Conservation (phyloP, 2,113 vertebrate species). For the Rhodinocichla rosea region DNA sequence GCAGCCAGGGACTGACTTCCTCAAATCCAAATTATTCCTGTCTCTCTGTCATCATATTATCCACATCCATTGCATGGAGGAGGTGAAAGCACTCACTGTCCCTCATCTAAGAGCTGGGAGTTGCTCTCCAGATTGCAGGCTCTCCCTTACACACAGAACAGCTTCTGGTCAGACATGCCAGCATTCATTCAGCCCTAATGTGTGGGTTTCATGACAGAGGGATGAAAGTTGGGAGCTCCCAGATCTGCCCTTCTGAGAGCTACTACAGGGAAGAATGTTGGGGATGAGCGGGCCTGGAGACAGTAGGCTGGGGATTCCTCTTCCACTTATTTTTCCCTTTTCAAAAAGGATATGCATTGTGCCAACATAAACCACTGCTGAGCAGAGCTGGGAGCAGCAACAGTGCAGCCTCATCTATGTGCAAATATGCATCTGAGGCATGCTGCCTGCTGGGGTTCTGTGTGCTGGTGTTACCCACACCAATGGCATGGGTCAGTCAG, state of each 20-base stretch:
- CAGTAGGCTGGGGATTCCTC: background rate
- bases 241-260: background rate
- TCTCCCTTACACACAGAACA: background rate
- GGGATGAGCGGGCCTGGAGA: background rate
- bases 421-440: background rate
- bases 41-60: background rate
- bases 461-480: background rate
- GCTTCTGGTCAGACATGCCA: rapidly evolving
- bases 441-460: background rate
- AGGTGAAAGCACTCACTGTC: background rate
- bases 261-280: background rate
- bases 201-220: background rate
- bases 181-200: background rate
- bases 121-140: background rate
- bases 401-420: background rate
- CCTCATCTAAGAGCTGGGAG: background rate
- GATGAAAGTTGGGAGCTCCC: background rate
- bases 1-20: background rate
- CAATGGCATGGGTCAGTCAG: background rate
- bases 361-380: background rate
- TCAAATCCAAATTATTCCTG: background rate
- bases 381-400: background rate
- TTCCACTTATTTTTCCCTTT: background rate
- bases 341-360: background rate
- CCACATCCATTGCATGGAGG: background rate